Evolutionary conservation across 2,797 vertebrate species (phyloP).

Genomic region (Sebastes oblongus): DNA sequence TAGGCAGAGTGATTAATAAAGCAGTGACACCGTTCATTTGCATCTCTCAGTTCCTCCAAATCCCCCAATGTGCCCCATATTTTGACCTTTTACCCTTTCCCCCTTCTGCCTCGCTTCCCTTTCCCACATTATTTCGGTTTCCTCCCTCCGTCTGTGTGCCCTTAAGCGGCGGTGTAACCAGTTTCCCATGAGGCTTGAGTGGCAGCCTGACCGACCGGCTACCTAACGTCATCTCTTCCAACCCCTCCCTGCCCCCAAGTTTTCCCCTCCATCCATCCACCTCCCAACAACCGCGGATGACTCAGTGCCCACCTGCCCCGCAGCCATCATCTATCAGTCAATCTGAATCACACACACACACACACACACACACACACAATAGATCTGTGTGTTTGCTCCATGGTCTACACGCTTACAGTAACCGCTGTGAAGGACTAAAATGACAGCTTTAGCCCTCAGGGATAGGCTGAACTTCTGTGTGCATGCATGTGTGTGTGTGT

Average conservation of each 20-base stretch:
- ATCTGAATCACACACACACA: conserved; percentile 39
- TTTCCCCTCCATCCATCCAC: conserved; percentile 46
- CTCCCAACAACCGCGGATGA: conserved; percentile 61
- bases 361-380: conserved; percentile 49
- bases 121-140: conserved; percentile 52
- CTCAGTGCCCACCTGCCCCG: conserved; percentile 73
- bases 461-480: conserved; percentile 65
- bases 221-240: conserved; percentile 44
- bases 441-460: conserved; percentile 65
- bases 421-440: conserved; percentile 67
- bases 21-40: conserved; percentile 12
- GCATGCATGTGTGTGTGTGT: conserved; percentile 11
- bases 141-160: conserved; percentile 46
- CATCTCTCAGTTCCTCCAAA: neutral
- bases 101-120: conserved; percentile 23
- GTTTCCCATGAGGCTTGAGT: conserved; percentile 63
- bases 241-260: conserved; percentile 34
- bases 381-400: conserved; percentile 38
- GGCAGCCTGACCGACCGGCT: conserved; percentile 56
- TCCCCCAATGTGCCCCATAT: neutral
- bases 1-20: conserved; percentile 21
- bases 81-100: conserved; percentile 36
- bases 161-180: conserved; percentile 52
- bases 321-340: conserved; percentile 82
- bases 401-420: conserved; percentile 49